Evolutionary conservation across 2,113 vertebrate species (phyloP), one percentile per base, ranked within the genome.

Genomic region (Chionomys nivalis): DNA sequence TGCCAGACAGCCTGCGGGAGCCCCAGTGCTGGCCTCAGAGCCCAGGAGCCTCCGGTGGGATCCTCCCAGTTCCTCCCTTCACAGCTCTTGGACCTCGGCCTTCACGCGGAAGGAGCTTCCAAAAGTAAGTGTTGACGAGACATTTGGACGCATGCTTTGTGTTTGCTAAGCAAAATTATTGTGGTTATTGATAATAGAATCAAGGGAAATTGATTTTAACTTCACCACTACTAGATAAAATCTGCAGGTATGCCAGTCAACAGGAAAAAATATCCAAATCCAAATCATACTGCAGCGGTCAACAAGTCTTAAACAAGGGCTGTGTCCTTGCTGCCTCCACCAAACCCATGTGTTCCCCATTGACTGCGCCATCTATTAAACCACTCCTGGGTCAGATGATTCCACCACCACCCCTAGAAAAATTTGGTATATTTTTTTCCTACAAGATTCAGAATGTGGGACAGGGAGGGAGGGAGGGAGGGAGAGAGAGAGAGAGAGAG

Each of bases 21-120:
- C 61, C 98, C 98, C 12, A 97, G 97, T 6, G 24, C 97, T 76
- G 31, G 61, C 21, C 97, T 98, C 36, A 36, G 13, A 3, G 33
- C 78, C 39, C 94, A 58, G 77, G 82, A 77, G n/a, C 52, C 81
- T 17, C 82, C 87, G 1, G n/a, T 94, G 21, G 93, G 31, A 0
- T 76, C 98, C 5, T 95, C 98, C 0, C 98, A 98, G 87, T 99
- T 99, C 97, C 98, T 99, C 89, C 98, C 99, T 47, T 99, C 99
- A 49, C 99, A 99, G 65, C 98, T 99, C 65, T 98, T 99, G 89
- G 99, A 99, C 95, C 98, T 99, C 95, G 99, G 99, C 72, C 98
- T 99, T 92, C 98, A 98, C 55, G 97, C 98, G 11, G 97, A 98
- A 97, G 99, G 99, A 98, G 89, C 55, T 6, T 49, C 94, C 78